Evolutionary conservation across 1,140 invertebrate genomes (phyloP).

Genomic region (Mizuhopecten yessoensis): DNA sequence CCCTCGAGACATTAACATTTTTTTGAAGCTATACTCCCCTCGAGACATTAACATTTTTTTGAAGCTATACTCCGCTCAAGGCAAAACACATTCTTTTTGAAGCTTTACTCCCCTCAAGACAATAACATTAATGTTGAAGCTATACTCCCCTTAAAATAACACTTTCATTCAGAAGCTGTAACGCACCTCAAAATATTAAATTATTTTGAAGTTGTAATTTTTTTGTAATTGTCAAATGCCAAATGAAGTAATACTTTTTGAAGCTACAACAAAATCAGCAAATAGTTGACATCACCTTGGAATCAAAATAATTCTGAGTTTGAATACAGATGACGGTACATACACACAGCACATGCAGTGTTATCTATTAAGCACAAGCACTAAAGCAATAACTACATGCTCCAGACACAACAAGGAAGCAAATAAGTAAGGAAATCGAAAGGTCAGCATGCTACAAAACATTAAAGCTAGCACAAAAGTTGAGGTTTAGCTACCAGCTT

Average conservation of each 20-base stretch:
- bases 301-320: neutral
- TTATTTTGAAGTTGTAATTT: neutral
- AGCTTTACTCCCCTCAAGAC: neutral
- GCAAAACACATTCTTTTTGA: too few species aligned
- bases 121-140: neutral
- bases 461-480: neutral
- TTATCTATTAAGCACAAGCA: neutral
- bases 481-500: neutral
- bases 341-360: neutral
- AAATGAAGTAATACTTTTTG: too few species aligned
- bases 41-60: too few species aligned
- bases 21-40: too few species aligned
- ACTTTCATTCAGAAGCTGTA: too few species aligned
- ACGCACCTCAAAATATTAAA: neutral
- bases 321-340: neutral
- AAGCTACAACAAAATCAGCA: neutral
- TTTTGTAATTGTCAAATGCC: too few species aligned
- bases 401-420: neutral
- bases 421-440: neutral
- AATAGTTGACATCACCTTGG: neutral
- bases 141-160: neutral
- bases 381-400: conserved; percentile 15
- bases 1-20: too few species aligned
- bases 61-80: too few species aligned
- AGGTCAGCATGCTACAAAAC: neutral